Conservation (phyloP, 1,140 invertebrate genomes). For the Atopsyche davidsoni region DNA sequence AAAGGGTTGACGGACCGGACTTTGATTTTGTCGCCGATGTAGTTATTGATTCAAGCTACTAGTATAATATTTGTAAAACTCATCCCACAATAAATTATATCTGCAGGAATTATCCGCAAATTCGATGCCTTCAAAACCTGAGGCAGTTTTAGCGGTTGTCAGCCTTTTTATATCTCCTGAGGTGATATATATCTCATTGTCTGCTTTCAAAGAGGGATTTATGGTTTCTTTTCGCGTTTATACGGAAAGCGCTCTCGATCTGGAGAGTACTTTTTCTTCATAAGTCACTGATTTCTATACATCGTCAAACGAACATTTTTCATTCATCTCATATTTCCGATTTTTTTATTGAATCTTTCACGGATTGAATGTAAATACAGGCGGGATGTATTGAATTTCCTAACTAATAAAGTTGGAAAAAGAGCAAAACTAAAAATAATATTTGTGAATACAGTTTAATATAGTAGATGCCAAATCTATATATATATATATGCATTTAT, state of each 20-base stretch:
- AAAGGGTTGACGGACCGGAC: too few relatives aligned
- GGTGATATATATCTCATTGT: slow-evolving; percentile 27
- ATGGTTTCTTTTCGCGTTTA: slow-evolving; percentile 26
- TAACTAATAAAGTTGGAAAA: too few relatives aligned
- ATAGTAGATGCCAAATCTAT: too few relatives aligned
- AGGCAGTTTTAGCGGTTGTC: slow-evolving; percentile 15
- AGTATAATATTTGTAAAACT: background rate
- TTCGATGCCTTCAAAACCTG: slow-evolving; percentile 5
- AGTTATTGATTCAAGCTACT: background rate
- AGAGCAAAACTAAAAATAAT: too few relatives aligned
- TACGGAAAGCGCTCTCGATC: slow-evolving; percentile 19
- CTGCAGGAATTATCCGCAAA: background rate
- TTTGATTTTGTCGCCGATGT: too few relatives aligned
- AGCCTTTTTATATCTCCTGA: slow-evolving; percentile 15
- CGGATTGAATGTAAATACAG: background rate
- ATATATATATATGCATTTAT: too few relatives aligned
- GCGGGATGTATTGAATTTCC: too few relatives aligned
- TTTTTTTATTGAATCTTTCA: background rate
- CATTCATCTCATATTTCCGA: background rate
- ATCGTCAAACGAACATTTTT: slow-evolving; percentile 11
- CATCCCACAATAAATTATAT: too few relatives aligned
- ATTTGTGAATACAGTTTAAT: too few relatives aligned
- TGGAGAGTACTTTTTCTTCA: slow-evolving; percentile 11
- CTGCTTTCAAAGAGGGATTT: slow-evolving; percentile 29
- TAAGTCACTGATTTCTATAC: slow-evolving; percentile 15